Conservation (phyloP, 2,888 invertebrate genomes). For the Dioctria rufipes region DNA sequence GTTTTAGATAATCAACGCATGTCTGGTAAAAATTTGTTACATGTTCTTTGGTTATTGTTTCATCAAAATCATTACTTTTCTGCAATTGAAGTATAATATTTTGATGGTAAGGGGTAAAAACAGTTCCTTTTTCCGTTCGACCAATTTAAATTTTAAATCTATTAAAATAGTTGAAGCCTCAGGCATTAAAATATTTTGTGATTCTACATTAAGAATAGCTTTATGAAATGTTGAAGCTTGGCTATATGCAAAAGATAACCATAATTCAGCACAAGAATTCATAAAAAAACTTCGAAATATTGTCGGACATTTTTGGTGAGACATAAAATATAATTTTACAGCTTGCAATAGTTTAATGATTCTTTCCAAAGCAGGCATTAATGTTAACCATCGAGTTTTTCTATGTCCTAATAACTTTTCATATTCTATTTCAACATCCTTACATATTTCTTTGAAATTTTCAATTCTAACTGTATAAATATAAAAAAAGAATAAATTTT, state of each 20-base stretch:
- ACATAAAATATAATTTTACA: slow-evolving; percentile 51
- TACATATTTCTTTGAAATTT: slow-evolving; percentile 47
- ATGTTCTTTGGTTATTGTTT: too few species aligned
- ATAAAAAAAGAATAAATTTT: neutral
- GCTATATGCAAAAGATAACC: slow-evolving; percentile 23
- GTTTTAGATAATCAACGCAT: too few species aligned
- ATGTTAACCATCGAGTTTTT: slow-evolving; percentile 55
- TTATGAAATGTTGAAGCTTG: too few species aligned
- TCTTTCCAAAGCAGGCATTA: slow-evolving; percentile 47
- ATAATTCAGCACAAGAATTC: slow-evolving; percentile 28
- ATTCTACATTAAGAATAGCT: too few species aligned
- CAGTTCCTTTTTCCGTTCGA: neutral
- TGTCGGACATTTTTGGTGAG: slow-evolving; percentile 16
- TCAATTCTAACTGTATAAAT: neutral
- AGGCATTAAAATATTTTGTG: too few species aligned
- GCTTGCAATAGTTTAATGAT: slow-evolving; percentile 37
- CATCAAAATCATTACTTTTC: too few species aligned
- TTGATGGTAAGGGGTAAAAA: slow-evolving; percentile 17
- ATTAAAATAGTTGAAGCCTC: too few species aligned
- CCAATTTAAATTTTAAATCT: too few species aligned
- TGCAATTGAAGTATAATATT: too few species aligned
- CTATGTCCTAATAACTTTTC: slow-evolving; percentile 41
- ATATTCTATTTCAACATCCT: slow-evolving; percentile 45
- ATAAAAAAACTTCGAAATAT: too few species aligned
- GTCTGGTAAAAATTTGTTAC: too few species aligned